phyloP scores from a whole-genome alignment of 1,140 invertebrate genomes.

The Sinella curviseta region DNA sequence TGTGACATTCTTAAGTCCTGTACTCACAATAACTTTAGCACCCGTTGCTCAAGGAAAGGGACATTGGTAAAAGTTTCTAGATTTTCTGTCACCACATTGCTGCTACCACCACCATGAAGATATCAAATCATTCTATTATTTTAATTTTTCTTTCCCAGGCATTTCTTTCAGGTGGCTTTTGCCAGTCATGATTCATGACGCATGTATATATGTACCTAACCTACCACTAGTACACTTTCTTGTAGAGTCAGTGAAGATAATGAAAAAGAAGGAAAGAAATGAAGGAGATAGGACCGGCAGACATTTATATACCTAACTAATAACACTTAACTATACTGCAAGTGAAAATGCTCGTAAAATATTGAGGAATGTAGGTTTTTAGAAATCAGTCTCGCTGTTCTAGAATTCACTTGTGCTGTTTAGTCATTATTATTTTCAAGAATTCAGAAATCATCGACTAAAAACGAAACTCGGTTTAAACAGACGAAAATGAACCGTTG shows the following conservation, averaged over 20 bases:
- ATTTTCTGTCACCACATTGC: too few species aligned
- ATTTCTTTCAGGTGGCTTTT: background rate
- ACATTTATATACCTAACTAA: background rate
- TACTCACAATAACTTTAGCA: too few species aligned
- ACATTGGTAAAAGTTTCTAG: background rate
- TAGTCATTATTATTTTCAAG: background rate
- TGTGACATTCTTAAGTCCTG: too few species aligned
- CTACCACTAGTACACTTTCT: too few species aligned
- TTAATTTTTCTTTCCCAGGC: background rate
- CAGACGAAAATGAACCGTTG: too few species aligned
- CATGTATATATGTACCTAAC: too few species aligned
- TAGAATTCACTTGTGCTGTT: background rate
- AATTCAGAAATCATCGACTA: too few species aligned
- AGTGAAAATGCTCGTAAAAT: conserved; percentile 16
- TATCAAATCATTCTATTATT: background rate
- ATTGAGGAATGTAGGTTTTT: conserved; percentile 12
- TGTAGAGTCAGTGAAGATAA: background rate
- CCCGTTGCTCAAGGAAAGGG: too few species aligned
- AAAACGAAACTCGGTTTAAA: too few species aligned
- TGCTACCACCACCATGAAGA: background rate
- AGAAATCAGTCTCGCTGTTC: conserved; percentile 3
- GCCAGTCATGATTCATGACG: too few species aligned
- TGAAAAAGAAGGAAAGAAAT: background rate
- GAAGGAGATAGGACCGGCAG: too few species aligned
- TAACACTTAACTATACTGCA: background rate